A percentile compares a stretch with the other conserved stretches of the same genome.
Evolutionary conservation across 2,113 vertebrate species (phyloP).

Genomic region (Apodemus speciosus): DNA sequence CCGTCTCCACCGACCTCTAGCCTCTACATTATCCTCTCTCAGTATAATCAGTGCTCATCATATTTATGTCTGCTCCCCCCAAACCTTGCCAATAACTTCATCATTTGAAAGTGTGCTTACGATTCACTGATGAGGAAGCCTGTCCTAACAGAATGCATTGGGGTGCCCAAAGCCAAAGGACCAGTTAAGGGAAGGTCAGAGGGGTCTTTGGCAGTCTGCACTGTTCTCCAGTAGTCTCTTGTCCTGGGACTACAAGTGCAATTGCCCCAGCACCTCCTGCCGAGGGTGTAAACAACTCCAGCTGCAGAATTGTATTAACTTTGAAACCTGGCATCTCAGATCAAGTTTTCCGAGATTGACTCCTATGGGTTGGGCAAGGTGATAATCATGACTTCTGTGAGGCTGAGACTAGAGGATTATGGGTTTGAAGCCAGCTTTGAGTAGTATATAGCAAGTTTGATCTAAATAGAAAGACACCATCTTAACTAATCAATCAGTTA

Average conservation of each 20-base stretch:
- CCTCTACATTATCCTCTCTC: not conserved
- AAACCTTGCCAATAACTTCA: constrained; percentile 48
- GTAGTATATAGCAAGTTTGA: not conserved
- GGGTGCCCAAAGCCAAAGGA: not conserved
- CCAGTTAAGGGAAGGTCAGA: not conserved
- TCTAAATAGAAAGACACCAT: not conserved
- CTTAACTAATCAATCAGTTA: not conserved
- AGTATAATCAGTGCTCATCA: constrained; percentile 14
- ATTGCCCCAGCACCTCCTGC: not conserved
- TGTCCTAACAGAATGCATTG: constrained; percentile 32
- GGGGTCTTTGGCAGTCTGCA: not conserved
- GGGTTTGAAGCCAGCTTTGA: not conserved
- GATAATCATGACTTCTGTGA: not conserved
- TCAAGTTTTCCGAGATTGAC: not conserved
- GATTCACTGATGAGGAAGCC: constrained; percentile 26
- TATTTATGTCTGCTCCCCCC: not conserved
- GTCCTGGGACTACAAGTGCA: not conserved
- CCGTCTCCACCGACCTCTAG: not conserved
- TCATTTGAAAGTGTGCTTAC: constrained; percentile 29
- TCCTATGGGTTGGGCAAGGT: not conserved
- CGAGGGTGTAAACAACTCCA: not conserved
- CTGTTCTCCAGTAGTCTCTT: not conserved
- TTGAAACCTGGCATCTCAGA: not conserved
- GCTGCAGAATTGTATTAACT: not conserved
- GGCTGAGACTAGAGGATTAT: not conserved